A percentile compares a stretch with the other conserved stretches of the same genome.
Conservation (phyloP, 2,113 vertebrate species). For the Pteronura brasiliensis region DNA sequence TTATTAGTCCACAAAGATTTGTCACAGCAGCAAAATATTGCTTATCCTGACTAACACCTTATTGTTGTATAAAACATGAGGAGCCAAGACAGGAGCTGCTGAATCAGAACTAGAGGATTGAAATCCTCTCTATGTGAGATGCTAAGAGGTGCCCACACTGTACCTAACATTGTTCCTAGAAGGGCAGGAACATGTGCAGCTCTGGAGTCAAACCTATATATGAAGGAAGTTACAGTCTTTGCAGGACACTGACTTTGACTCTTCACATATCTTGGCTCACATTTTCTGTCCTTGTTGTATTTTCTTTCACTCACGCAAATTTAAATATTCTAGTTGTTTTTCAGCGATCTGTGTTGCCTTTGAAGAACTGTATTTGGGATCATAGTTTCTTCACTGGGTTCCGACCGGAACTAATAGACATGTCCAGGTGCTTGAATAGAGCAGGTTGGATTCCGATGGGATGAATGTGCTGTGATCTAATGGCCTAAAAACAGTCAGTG, state of each 20-base stretch:
- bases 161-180: not conserved
- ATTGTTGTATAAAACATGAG: not conserved
- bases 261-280: not conserved
- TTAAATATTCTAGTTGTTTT: not conserved
- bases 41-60: not conserved
- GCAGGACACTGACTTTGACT: not conserved
- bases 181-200: not conserved
- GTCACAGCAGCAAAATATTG: not conserved
- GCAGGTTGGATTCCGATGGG: not conserved
- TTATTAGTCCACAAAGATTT: not conserved
- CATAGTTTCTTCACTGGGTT: not conserved
- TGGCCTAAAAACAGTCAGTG: not conserved
- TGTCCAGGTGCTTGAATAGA: not conserved
- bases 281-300: not conserved
- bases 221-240: not conserved
- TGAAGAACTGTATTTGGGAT: not conserved
- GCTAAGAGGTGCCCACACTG: not conserved
- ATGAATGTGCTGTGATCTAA: not conserved
- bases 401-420: not conserved
- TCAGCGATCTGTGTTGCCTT: not conserved
- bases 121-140: not conserved
- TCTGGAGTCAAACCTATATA: not conserved
- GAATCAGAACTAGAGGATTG: not conserved
- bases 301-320: not conserved
- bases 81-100: not conserved